phyloP scores from a whole-genome alignment of 2,113 vertebrate genomes.

The Channa argus region DNA sequence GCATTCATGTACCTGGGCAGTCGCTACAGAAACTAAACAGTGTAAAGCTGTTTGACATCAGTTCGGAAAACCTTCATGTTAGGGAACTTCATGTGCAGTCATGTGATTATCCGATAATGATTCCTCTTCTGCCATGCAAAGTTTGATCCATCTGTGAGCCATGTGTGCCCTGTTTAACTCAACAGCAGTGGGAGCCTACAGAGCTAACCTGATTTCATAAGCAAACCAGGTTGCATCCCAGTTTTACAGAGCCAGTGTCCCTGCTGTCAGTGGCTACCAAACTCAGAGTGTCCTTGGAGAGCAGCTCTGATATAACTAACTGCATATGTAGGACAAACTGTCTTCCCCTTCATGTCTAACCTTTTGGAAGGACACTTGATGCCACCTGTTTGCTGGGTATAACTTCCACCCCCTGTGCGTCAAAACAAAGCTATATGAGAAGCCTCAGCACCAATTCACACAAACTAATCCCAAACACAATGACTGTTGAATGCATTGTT shows the following conservation, averaged over 20 bases:
- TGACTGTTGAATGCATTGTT: conserved; percentile 52
- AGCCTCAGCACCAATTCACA: conserved; percentile 27
- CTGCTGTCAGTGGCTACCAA: conserved; percentile 41
- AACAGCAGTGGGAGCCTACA: conserved; percentile 28
- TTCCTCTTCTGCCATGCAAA: background rate
- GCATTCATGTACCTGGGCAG: conserved; percentile 44
- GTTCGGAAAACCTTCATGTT: background rate
- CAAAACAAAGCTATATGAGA: conserved; percentile 46
- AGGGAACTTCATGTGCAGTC: too few species aligned
- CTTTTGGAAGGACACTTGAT: conserved; percentile 71
- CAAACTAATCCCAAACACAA: conserved; percentile 41
- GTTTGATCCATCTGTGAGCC: conserved; percentile 9
- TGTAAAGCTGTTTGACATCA: conserved; percentile 49
- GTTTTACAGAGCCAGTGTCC: conserved; percentile 42
- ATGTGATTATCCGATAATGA: background rate
- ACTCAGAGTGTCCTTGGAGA: conserved; percentile 59
- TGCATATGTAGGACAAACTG: conserved; percentile 67
- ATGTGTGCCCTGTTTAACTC: conserved; percentile 46
- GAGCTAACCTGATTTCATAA: conserved; percentile 72
- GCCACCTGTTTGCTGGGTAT: conserved; percentile 71
- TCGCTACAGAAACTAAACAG: conserved; percentile 66
- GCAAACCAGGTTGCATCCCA: conserved; percentile 68
- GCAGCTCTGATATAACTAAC: conserved; percentile 47
- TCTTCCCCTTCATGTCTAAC: conserved; percentile 37
- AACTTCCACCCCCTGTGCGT: conserved; percentile 32